Evolutionary conservation across 1,140 invertebrate species (phyloP), one percentile per base, ranked within the genome.

Genomic region (Macrobrachium rosenbergii): DNA sequence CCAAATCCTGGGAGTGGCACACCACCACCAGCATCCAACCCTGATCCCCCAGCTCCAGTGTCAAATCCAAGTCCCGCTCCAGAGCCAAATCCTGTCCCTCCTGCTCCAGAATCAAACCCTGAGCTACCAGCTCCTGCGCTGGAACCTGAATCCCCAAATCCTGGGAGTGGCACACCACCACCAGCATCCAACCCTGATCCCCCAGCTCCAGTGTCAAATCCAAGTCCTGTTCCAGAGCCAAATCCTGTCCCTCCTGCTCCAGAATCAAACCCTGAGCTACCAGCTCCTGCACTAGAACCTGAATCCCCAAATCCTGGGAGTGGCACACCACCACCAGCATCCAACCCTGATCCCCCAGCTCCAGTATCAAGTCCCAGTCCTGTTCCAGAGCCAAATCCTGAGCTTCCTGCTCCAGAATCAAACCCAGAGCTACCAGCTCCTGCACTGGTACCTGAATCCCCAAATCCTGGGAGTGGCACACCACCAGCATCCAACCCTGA

Each of bases 21-120:
- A 52, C 76, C 76, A 59, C 76, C 76, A 43, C 37, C 52, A 52
- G 19, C 73, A 76, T 37, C 73, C 73, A 6, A 37, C 23, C 69
- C 69, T 37, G 28, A 14, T 77, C 7, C 75, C 37, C 76, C 76
- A 59, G 14, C 2, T 37, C 28, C 28, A 37, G 28, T 37, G 3
- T 3, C 28, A 37, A 37, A 37, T 37, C 28, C 28, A 37, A 37
- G 28, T 37, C 28, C 17, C 3, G 28, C 28, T 37, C 43, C 19
- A 75, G 28, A 21, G 14, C 21, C 43, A 28, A 17, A 23, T 28
- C 16, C 16, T 23, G 72, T n/a, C n/a, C n/a, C n/a, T n/a, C n/a
- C n/a, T n/a, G n/a, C n/a, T 23, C 17, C 45, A 11, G 72, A 37
- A 52, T 52, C 45, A 21, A 52, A 52, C 45, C 37, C 19, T 23